Evolutionary conservation across 2,797 vertebrate species (phyloP).

Genomic region (Kryptopterus vitreolus): DNA sequence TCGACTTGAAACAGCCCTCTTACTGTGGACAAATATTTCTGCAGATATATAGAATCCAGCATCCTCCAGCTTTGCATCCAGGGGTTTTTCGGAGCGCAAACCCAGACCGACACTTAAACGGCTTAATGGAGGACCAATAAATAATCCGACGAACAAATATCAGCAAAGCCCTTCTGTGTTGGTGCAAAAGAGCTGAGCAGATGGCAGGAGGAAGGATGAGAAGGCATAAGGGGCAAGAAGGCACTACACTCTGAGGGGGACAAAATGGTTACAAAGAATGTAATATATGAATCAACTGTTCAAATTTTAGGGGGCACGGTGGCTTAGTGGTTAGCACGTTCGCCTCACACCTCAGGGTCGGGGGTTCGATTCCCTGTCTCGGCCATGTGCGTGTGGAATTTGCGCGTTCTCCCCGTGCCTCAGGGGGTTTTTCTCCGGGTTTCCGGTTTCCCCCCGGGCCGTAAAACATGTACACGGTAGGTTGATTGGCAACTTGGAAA

Average conservation of each 20-base stretch:
- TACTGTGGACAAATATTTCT: conserved; percentile 50
- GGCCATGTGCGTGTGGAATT: too few species aligned
- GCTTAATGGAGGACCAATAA: conserved; percentile 47
- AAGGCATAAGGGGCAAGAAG: not conserved
- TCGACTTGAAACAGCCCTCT: conserved; percentile 49
- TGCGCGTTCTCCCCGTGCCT: too few species aligned
- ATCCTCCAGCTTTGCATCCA: conserved; percentile 47
- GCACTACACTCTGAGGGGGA: not conserved
- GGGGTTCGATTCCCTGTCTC: too few species aligned
- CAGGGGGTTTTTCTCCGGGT: too few species aligned
- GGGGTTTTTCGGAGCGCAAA: conserved; percentile 43
- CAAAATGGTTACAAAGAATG: not conserved
- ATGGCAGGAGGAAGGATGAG: conserved; percentile 22
- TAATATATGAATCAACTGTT: too few species aligned
- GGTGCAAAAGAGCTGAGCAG: not conserved
- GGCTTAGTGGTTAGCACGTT: too few species aligned
- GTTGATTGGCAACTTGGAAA: too few species aligned
- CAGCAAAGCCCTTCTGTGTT: conserved; percentile 38
- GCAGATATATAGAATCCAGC: conserved; percentile 51
- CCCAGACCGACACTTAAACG: conserved; percentile 52
- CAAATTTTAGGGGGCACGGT: too few species aligned
- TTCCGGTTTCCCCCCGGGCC: too few species aligned
- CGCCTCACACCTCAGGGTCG: too few species aligned
- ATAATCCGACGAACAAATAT: conserved; percentile 48
- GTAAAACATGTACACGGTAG: too few species aligned